Percentiles rank a stretch among this genome's conserved stretches.
phyloP scores from a whole-genome alignment of 2,888 invertebrate species.

The Eristalis arbustorum region DNA sequence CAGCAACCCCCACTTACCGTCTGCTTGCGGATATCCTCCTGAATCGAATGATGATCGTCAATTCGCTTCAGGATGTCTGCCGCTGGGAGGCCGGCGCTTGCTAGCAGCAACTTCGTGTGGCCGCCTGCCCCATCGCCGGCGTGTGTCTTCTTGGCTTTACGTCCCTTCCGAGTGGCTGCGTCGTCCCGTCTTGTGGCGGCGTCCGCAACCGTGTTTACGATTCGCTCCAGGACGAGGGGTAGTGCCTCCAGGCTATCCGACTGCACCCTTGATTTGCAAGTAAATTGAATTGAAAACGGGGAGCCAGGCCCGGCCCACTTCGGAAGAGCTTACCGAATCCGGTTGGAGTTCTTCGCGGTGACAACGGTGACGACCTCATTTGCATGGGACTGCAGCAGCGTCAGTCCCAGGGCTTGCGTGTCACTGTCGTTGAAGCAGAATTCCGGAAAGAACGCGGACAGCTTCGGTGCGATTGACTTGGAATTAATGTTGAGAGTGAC shows the following conservation, averaged over 20 bases:
- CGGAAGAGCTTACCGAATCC: conserved; percentile 74
- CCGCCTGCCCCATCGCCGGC: conserved; percentile 43
- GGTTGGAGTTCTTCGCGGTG: conserved; percentile 79
- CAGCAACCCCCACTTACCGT: conserved; percentile 72
- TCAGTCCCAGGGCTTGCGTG: conserved; percentile 76
- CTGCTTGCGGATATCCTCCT: conserved; percentile 77
- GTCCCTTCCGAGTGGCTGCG: conserved; percentile 68
- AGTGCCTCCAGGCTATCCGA: conserved; percentile 78
- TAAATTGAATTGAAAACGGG: conserved; percentile 35
- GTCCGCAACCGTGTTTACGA: conserved; percentile 73
- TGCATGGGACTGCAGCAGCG: conserved; percentile 73
- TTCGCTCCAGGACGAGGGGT: conserved; percentile 76
- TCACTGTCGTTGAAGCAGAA: conserved; percentile 75
- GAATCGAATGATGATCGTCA: conserved; percentile 77
- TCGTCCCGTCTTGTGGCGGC: conserved; percentile 72
- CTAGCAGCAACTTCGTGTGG: conserved; percentile 73
- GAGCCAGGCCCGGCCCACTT: neutral
- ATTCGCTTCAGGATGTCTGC: conserved; percentile 76
- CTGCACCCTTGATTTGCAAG: conserved; percentile 75
- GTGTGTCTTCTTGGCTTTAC: conserved; percentile 43
- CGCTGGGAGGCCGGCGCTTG: conserved; percentile 74
- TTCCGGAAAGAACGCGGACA: conserved; percentile 76
- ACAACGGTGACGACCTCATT: conserved; percentile 78
- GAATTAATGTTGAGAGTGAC: conserved; percentile 76
- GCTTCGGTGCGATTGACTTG: conserved; percentile 74